Base-by-base conservation (phyloP, 2,888 invertebrate species). In the Apamea epomidion region DNA sequence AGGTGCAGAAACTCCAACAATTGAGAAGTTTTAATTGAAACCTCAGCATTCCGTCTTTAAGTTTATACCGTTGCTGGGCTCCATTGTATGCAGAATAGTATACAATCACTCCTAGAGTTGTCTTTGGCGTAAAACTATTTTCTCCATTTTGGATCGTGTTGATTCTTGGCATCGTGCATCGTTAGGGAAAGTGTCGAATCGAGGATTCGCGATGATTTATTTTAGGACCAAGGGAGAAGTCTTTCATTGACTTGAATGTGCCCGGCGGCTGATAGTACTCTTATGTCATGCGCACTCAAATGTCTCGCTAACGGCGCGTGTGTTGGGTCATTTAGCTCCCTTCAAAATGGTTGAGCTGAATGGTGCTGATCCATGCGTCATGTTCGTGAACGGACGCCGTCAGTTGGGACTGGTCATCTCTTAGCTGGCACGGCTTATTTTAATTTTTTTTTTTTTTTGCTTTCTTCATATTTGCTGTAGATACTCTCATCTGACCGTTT, bases 11-110 rank as follows among this genome's bases (percentile, higher is more conserved):
- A 90, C 89, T 89, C 82, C 51, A 83, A 85, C 89, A 87, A 88
- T 86, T 89, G 89, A 81, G 86, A 92, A 92, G 92, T 93, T 92
- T 93, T 92, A 93, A 93, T 93, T 93, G 93, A 92, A 92, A 92
- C 88, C 91, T 88, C 91, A 83, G 90, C 86, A 87, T 87, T 88
- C 86, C 87, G 85, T 89, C 88, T 87, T 81, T 83, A 84, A 91
- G 89, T 92, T 90, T 88, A 78, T 86, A 58, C 87, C 84, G 83
- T 84, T 90, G 84, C 80, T 29, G 58, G 32, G 80, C 78, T 87
- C 81, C 72, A 81, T 88, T 90, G 86, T 84, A 74, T 83, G 87
- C 83, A 67, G 83, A 84, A 69, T 70, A 51, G 78, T 75, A 84
- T 80, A 82, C 87, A 87, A 88, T 87, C 81, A 69, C 75, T 83